Evolutionary conservation across 2,888 invertebrate species (phyloP).

Genomic region (Tubulanus polymorphus): DNA sequence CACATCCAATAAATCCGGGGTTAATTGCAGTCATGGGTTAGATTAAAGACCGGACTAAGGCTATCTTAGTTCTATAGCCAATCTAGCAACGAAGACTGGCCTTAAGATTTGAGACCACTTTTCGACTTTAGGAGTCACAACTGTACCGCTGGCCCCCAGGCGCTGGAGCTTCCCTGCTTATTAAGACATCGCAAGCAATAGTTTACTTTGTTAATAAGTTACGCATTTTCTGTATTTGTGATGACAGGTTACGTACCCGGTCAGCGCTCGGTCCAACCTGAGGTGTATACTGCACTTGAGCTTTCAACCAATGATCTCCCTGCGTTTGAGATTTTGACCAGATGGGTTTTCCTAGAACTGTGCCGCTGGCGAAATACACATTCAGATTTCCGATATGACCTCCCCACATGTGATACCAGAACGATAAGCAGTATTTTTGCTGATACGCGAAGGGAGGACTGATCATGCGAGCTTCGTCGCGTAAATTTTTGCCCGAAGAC

Average conservation of each 20-base stretch:
- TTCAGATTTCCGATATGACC: constrained; percentile 27
- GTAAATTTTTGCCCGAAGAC: constrained; percentile 24
- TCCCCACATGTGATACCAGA: constrained; percentile 47
- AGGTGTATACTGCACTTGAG: not conserved
- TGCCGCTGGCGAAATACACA: constrained; percentile 23
- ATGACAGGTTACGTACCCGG: not conserved
- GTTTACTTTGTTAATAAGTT: too few relatives aligned
- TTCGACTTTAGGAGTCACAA: too few relatives aligned
- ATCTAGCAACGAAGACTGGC: too few relatives aligned
- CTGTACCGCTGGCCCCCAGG: too few relatives aligned
- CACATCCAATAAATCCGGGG: too few relatives aligned
- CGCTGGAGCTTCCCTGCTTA: too few relatives aligned
- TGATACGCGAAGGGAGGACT: constrained; percentile 27
- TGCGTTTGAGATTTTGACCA: constrained; percentile 34
- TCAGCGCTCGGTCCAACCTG: not conserved
- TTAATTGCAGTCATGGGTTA: too few relatives aligned
- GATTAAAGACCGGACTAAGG: too few relatives aligned
- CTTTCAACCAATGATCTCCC: constrained; percentile 33
- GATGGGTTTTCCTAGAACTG: constrained; percentile 20
- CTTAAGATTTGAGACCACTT: too few relatives aligned
- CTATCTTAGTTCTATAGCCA: too few relatives aligned
- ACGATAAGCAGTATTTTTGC: constrained; percentile 29
- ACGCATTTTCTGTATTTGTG: too few relatives aligned
- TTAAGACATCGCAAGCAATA: too few relatives aligned
- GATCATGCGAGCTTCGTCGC: constrained; percentile 33